Evolutionary conservation across 2,888 invertebrate genomes (phyloP).

Genomic region (Empis livida): DNA sequence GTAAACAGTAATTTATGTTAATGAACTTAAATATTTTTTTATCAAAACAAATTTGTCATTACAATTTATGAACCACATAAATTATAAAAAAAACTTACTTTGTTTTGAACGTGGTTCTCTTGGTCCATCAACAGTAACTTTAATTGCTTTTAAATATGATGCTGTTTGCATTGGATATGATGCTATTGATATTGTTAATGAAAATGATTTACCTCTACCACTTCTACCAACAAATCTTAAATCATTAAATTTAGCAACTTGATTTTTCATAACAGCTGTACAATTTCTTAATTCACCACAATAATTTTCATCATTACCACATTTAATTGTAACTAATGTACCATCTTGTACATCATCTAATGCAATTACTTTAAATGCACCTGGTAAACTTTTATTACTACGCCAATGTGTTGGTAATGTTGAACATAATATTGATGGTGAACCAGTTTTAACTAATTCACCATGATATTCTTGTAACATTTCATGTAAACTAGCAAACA

Average conservation of each 20-base stretch:
- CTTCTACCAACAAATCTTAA: constrained; percentile 94
- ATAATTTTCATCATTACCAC: constrained; percentile 96
- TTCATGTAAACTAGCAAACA: constrained; percentile 61
- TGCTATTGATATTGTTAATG: constrained; percentile 80
- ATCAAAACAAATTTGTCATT: no score
- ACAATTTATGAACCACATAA: no score
- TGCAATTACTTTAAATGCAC: constrained; percentile 91
- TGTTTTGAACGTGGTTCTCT: constrained; percentile 93
- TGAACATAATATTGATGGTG: constrained; percentile 90
- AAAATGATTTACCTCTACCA: constrained; percentile 93
- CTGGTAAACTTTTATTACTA: constrained; percentile 91
- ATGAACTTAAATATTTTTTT: no score
- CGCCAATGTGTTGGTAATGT: constrained; percentile 93
- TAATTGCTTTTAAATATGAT: constrained; percentile 92
- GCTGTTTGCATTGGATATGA: constrained; percentile 70
- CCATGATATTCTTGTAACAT: constrained; percentile 80
- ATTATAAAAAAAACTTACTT: constrained; percentile 53
- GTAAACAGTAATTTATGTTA: no score
- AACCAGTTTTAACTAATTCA: constrained; percentile 87
- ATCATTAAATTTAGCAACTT: constrained; percentile 98
- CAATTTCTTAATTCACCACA: constrained; percentile 91
- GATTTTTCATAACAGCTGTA: constrained; percentile 91
- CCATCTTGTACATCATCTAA: constrained; percentile 90
- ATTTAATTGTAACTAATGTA: constrained; percentile 83
- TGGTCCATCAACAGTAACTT: constrained; percentile 98